Conservation (phyloP, 2,888 invertebrate genomes). For the Sinelater perroti region DNA sequence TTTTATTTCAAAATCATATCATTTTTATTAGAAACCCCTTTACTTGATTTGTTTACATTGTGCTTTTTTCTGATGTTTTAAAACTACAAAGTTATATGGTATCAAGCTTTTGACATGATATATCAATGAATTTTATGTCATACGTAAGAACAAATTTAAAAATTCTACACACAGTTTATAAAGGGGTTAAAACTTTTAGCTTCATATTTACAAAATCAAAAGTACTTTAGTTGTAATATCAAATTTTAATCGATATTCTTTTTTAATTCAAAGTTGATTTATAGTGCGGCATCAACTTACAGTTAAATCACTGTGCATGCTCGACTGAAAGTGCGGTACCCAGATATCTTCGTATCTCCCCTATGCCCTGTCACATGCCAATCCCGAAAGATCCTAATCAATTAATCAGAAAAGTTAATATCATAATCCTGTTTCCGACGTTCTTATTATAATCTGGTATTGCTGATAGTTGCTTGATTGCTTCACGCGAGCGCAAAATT, state of each 20-base stretch:
- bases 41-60: no score
- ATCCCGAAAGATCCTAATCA: slow-evolving; percentile 56
- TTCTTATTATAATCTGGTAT: slow-evolving; percentile 26
- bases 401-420: slow-evolving; percentile 59
- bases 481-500: not conserved
- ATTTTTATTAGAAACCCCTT: no score
- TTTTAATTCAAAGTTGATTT: no score
- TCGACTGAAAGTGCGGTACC: slow-evolving; percentile 24
- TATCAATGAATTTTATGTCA: no score
- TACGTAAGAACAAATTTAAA: no score
- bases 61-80: no score
- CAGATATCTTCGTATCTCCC: slow-evolving; percentile 43
- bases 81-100: no score
- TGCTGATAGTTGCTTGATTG: slow-evolving; percentile 2
- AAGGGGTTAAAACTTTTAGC: not conserved
- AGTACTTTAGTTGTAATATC: not conserved
- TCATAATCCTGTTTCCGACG: slow-evolving; percentile 55
- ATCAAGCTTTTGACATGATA: no score
- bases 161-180: no score
- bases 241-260: not conserved
- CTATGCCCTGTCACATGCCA: slow-evolving; percentile 53
- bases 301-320: slow-evolving; percentile 19
- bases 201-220: not conserved
- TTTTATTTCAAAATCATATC: no score
- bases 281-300: slow-evolving; percentile 24